Percentiles rank a stretch among this genome's conserved stretches.
These are phyloP conservation scores for Heteromurus nitidus DNA, from an alignment of 2,888 invertebrate species.

Conservation along the genomic window DNA sequence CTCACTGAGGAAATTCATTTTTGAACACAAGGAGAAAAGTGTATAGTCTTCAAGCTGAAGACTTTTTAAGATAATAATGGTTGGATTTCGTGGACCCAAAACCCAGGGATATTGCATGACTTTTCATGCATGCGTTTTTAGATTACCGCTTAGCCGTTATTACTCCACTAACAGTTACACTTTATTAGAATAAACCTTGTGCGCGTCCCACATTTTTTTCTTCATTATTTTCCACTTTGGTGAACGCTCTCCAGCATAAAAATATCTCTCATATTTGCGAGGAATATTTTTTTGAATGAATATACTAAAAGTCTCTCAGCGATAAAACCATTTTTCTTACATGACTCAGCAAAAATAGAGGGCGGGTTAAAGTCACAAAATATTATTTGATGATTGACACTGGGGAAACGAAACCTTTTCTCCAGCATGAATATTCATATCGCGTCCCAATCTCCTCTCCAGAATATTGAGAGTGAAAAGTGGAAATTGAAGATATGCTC, in stretches of 20 bases:
- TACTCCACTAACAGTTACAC: constrained; percentile 7
- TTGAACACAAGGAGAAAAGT: no score
- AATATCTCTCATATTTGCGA: neutral
- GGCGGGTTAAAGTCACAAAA: neutral
- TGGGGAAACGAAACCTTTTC: neutral
- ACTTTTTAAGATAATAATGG: no score
- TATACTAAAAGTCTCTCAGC: no score
- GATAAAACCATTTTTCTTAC: constrained; percentile 11
- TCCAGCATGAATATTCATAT: constrained; percentile 15
- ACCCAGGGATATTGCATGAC: no score
- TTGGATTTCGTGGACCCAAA: no score
- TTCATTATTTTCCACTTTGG: neutral
- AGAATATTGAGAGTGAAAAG: neutral
- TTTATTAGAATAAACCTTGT: constrained; percentile 1
- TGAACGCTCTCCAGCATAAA: neutral
- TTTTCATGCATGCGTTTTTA: no score
- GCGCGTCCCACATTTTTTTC: no score
- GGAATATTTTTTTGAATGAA: neutral
- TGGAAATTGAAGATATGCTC: constrained; percentile 2
- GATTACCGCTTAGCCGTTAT: no score
- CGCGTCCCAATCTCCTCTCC: neutral
- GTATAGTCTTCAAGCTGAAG: no score
- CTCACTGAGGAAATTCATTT: no score
- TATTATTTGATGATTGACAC: neutral
- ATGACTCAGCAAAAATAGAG: constrained; percentile 14